These are phyloP conservation scores for Temnothorax rugatulus DNA, from an alignment of 2,888 invertebrate species.

Conservation along the genomic window DNA sequence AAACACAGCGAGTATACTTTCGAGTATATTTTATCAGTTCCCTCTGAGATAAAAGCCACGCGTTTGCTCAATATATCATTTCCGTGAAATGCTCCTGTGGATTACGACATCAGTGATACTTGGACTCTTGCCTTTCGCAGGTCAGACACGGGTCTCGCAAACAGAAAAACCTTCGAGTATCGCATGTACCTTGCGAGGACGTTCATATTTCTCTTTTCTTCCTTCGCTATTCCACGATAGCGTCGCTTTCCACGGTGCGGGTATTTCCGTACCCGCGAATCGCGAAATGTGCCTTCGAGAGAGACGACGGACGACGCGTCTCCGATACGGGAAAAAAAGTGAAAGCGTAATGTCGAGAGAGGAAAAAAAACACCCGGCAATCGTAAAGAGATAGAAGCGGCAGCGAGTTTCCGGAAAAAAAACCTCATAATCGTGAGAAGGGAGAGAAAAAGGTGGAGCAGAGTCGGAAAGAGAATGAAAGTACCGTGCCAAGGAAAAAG, in stretches of 20 bases:
- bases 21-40: neutral
- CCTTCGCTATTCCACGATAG: neutral
- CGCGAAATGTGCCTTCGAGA: slow-evolving; percentile 33
- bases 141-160: slow-evolving; percentile 31
- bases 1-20: neutral
- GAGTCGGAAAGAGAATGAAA: slow-evolving; percentile 3
- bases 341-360: neutral
- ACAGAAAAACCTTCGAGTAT: slow-evolving; percentile 55
- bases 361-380: neutral
- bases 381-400: slow-evolving; percentile 33
- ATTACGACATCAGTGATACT: slow-evolving; percentile 16
- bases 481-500: neutral
- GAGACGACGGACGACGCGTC: slow-evolving; percentile 1
- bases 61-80: neutral
- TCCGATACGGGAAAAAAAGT: neutral
- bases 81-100: neutral
- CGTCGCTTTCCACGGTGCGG: neutral
- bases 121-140: slow-evolving; percentile 3
- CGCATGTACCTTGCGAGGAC: slow-evolving; percentile 41
- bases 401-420: slow-evolving; percentile 21
- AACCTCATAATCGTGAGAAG: neutral
- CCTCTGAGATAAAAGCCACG: neutral
- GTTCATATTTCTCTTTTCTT: slow-evolving; percentile 63
- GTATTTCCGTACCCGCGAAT: slow-evolving; percentile 3
- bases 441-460: neutral